Evolutionary conservation across 2,888 invertebrate species (phyloP).

Genomic region (Mechanitis messenoides): DNA sequence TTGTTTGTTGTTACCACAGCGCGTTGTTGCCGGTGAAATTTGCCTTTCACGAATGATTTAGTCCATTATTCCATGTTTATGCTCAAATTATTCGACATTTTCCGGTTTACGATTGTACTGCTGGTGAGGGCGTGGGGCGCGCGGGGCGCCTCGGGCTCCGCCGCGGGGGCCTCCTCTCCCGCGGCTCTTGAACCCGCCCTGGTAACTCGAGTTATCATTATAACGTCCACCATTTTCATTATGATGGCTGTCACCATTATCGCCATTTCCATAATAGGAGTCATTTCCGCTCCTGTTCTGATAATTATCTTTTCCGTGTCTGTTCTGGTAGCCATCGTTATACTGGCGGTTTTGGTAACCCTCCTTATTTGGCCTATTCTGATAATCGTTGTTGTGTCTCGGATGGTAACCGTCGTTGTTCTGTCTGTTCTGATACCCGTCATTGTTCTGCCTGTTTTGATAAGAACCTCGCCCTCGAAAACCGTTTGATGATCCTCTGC

Average conservation of each 20-base stretch:
- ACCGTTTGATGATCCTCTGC: constrained; percentile 63
- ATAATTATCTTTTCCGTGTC: constrained; percentile 53
- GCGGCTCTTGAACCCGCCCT: constrained; percentile 76
- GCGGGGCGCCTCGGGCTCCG: constrained; percentile 46
- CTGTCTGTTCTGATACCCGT: constrained; percentile 46
- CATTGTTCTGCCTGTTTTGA: constrained; percentile 47
- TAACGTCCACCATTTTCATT: constrained; percentile 72
- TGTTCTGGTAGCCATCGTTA: constrained; percentile 55
- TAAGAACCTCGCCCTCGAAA: constrained; percentile 61
- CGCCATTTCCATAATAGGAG: constrained; percentile 63
- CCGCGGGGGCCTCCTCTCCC: constrained; percentile 61
- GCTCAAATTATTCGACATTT: constrained; percentile 48
- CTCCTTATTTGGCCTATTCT: constrained; percentile 52
- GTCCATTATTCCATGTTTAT: constrained; percentile 47
- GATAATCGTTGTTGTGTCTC: constrained; percentile 53
- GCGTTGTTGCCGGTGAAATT: constrained; percentile 83
- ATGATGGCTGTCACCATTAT: constrained; percentile 61
- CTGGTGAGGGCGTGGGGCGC: constrained; percentile 43
- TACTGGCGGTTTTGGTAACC: constrained; percentile 54
- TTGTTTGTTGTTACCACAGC: constrained; percentile 73
- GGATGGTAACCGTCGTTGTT: constrained; percentile 52
- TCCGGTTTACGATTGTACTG: constrained; percentile 62
- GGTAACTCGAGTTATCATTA: constrained; percentile 63
- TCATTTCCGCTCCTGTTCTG: constrained; percentile 51
- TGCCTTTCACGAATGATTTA: constrained; percentile 80